Conservation (phyloP, 2,113 vertebrate genomes). For the Larimichthys crocea region DNA sequence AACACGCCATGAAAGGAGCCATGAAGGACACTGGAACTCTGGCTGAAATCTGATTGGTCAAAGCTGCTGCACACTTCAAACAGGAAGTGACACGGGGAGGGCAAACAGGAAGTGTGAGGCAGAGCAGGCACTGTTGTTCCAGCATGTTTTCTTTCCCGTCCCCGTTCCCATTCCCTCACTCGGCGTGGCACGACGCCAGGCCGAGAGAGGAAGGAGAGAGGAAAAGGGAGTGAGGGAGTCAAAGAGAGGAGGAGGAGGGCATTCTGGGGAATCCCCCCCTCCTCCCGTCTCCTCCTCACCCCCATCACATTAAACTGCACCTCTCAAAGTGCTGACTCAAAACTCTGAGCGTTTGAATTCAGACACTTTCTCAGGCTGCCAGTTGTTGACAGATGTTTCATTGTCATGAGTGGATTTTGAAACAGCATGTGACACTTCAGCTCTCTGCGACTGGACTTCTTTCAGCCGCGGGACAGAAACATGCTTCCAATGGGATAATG, state of each 20-base stretch:
- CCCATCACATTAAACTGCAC: slow-evolving; percentile 11
- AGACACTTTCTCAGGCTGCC: neutral
- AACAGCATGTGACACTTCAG: neutral
- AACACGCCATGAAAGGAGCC: neutral
- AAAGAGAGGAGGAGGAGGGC: slow-evolving; percentile 10
- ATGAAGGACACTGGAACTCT: slow-evolving; percentile 40
- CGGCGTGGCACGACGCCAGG: slow-evolving; percentile 22
- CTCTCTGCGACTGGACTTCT: neutral
- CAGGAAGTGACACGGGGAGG: slow-evolving; percentile 71
- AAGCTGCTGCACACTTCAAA: slow-evolving; percentile 45
- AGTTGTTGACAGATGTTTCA: neutral
- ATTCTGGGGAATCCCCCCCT: slow-evolving; percentile 27
- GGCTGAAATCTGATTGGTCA: slow-evolving; percentile 45
- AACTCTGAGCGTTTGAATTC: neutral
- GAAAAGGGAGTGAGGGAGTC: slow-evolving; percentile 44
- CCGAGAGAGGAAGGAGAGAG: slow-evolving; percentile 18
- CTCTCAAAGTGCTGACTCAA: slow-evolving; percentile 44
- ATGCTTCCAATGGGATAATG: slow-evolving; percentile 43
- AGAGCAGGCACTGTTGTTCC: slow-evolving; percentile 58
- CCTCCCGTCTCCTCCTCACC: neutral
- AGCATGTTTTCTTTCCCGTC: slow-evolving; percentile 67
- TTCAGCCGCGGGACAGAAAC: slow-evolving; percentile 3
- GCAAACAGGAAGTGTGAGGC: slow-evolving; percentile 68
- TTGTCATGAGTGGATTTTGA: neutral
- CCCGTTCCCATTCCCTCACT: slow-evolving; percentile 60